These are phyloP conservation scores for Drosophila crucigera DNA, from an alignment of 2,888 invertebrate genomes.

Conservation along the genomic window DNA sequence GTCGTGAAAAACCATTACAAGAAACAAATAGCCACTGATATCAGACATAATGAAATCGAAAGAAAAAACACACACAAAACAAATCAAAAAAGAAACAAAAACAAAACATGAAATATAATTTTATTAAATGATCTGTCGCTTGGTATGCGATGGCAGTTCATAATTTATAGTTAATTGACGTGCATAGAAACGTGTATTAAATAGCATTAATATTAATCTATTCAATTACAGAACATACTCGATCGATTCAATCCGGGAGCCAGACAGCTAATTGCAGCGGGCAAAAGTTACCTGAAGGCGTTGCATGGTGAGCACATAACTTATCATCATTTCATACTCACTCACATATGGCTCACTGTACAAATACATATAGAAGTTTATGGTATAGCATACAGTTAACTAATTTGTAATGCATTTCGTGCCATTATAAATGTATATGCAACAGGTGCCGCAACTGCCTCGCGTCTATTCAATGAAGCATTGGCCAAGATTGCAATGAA, in stretches of 20 bases:
- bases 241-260: constrained; percentile 98
- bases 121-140: constrained; percentile 30
- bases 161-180: constrained; percentile 61
- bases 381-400: constrained; percentile 50
- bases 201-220: constrained; percentile 33
- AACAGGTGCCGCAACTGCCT: constrained; percentile 94
- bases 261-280: constrained; percentile 96
- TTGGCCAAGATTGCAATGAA: constrained; percentile 94
- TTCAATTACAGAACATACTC: constrained; percentile 94
- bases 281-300: constrained; percentile 97
- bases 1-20: constrained; percentile 56
- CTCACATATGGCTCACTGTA: constrained; percentile 4
- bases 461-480: constrained; percentile 94
- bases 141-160: constrained; percentile 42
- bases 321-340: constrained; percentile 21
- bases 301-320: constrained; percentile 92
- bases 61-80: background rate
- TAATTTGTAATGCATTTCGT: constrained; percentile 68
- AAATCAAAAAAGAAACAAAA: background rate
- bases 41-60: constrained; percentile 31
- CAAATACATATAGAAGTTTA: constrained; percentile 6
- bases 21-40: constrained; percentile 16
- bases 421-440: constrained; percentile 48
- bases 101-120: constrained; percentile 14
- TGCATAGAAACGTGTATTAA: constrained; percentile 27